A percentile compares a stretch with the other conserved stretches of the same genome.
Conservation (phyloP, 2,797 vertebrate genomes). For the Varecia variegata region DNA sequence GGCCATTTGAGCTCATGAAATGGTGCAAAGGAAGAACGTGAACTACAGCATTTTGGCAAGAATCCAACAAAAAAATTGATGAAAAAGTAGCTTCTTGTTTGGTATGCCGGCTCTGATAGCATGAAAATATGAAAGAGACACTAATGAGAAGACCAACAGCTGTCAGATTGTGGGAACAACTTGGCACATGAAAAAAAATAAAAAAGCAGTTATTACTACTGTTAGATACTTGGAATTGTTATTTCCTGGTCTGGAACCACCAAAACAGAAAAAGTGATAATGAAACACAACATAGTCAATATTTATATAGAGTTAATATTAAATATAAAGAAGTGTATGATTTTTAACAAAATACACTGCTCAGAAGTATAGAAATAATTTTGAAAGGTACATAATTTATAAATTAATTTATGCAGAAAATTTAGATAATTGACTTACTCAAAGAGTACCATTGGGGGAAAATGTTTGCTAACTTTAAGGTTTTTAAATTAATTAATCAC, state of each 20-base stretch:
- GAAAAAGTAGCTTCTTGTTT: slow-evolving; percentile 10
- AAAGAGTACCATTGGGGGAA: background rate
- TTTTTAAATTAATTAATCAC: background rate
- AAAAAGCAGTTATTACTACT: slow-evolving; percentile 1
- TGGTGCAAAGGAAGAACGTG: background rate
- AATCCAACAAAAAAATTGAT: slow-evolving; percentile 53
- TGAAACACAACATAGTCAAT: background rate
- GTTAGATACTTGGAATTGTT: slow-evolving; percentile 40
- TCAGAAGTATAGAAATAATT: background rate
- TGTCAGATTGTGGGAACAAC: slow-evolving; percentile 36
- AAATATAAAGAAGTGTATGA: background rate
- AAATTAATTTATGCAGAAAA: background rate
- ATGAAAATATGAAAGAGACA: slow-evolving; percentile 47
- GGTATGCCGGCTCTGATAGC: slow-evolving; percentile 16
- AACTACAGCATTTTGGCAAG: background rate
- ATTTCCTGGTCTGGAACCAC: slow-evolving; percentile 1
- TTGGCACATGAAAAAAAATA: background rate
- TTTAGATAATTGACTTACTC: background rate
- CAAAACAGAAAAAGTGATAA: background rate
- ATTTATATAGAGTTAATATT: background rate
- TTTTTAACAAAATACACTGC: background rate
- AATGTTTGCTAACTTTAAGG: background rate
- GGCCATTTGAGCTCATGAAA: slow-evolving; percentile 37
- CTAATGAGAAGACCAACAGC: slow-evolving; percentile 52
- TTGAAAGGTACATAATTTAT: background rate